These are phyloP conservation scores for Acromyrmex charruanus DNA, from an alignment of 1,140 invertebrate genomes.

Conservation along the genomic window DNA sequence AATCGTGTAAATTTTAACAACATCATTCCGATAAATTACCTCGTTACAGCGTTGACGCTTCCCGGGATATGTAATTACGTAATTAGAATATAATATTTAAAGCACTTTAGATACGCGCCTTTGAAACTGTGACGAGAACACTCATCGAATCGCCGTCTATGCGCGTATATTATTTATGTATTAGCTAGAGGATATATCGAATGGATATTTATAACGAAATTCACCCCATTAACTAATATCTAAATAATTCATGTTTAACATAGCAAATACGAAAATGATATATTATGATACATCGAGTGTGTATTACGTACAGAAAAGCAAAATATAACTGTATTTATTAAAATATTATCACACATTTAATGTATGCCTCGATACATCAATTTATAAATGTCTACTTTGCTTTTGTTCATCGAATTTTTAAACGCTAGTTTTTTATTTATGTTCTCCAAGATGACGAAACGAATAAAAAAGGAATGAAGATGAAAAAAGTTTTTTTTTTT, in stretches of 20 bases:
- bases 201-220: background rate
- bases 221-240: constrained; percentile 5
- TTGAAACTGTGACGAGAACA: background rate
- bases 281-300: background rate
- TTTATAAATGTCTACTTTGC: background rate
- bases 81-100: constrained; percentile 40
- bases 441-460: background rate
- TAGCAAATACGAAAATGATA: constrained; percentile 11
- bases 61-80: constrained; percentile 1
- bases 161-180: background rate
- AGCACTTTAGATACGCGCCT: constrained; percentile 5
- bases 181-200: background rate
- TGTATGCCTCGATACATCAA: background rate
- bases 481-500: background rate
- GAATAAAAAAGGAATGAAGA: background rate
- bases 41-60: background rate
- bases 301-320: background rate
- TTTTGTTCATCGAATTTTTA: background rate
- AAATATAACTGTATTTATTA: background rate
- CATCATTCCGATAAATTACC: constrained; percentile 23
- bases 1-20: constrained; percentile 30
- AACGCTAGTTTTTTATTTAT: background rate
- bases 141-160: background rate
- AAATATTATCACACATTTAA: constrained; percentile 9
- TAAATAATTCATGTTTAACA: constrained; percentile 37